Base-by-base conservation (phyloP, 2,113 vertebrate genomes). In the Rhombomys opimus region DNA sequence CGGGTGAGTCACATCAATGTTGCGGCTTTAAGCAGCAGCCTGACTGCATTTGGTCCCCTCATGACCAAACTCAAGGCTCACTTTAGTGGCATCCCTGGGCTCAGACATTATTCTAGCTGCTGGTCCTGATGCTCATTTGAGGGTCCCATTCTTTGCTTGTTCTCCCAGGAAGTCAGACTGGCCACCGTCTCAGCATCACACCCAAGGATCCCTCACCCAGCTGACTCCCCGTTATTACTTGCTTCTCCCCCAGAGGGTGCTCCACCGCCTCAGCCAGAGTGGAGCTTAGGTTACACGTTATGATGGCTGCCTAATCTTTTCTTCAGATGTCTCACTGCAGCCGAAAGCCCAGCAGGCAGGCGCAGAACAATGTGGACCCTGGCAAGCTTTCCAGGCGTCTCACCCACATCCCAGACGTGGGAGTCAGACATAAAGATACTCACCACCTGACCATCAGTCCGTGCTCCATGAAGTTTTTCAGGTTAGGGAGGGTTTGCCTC, bases 391-490 rank as follows among this genome's bases (percentile, higher is more conserved):
- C 63, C 54, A n/a, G 25, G 80, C 22, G 63, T 7, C 52, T 12
- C 59, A 54, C 27, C 65, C 30, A 72, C 65, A 54, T 6, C 15
- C 61, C 3, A 54, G 41, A 67, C 38, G 70, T 86, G 87, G 25
- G 65, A 38, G 25, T 65, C 38, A 95, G 72, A 84, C 94, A 68
- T 10, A 25, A 57, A 86, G 50, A 72, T 93, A 99, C 99, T 99
- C 97, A 99, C 99, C 99, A 99, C 98, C 99, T 98, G 96, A 99
- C 99, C 99, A 99, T 99, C 32, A 99, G 98, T 61, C 99, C 99
- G 13, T 99, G 99, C 91, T 99, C 99, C 98, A 99, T 98, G 97
- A 99, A 99, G 98, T 99, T 99, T 98, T 99, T 99, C 98, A 99
- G 98, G 98, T 99, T 99, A 68, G 99, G 99, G 94, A 99, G 99